Evolutionary conservation across 2,888 invertebrate species (phyloP), one percentile per base, ranked within the genome.

Genomic region (Strigamia crassipes): DNA sequence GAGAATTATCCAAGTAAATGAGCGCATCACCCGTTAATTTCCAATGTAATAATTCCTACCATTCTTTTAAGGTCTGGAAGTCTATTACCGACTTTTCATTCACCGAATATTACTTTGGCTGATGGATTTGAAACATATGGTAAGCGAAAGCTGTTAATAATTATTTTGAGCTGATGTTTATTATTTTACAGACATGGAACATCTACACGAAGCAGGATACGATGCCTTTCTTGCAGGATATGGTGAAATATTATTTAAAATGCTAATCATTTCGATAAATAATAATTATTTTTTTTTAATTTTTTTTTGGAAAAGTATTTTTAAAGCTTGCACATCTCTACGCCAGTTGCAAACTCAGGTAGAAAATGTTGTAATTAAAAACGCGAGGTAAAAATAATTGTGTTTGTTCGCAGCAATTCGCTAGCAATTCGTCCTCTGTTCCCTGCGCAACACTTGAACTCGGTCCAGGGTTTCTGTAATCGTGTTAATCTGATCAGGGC

Each of bases 171-270:
- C 83, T 85, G 27, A 51, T 77, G 10, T 34, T 77, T 23, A 38
- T 18, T 51, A 79, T 81, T 34, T 73, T 83, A 82, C 61, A 41
- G 79, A 41, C 51, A 81, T 12, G 18, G 85, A 85, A 61, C 82
- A 83, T 15, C 84, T 85, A 5, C 95, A 95, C 85, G 92, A 94
- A 86, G 95, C 95, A n/a, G 94, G 94, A 0, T 95, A 93, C 92
- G 95, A 95, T 88, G 92, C 95, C 0, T 94, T 90, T 86, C 92
- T 92, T 85, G 91, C 94, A 82, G 95, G 94, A 0, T 92, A 91
- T 86, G 91, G 93, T 85, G 84, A 61, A 61, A n/a, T 61, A n/a
- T 61, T 23, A 0, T 61, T 9, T 23, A 18, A 18, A 18, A 18
- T 18, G 12, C 6, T 61, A 10, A 18, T 61, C n/a, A n/a, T n/a